Percentiles rank a stretch among this genome's conserved stretches.
Evolutionary conservation across 2,113 vertebrate genomes (phyloP).

Genomic region (Thomomys bottae): DNA sequence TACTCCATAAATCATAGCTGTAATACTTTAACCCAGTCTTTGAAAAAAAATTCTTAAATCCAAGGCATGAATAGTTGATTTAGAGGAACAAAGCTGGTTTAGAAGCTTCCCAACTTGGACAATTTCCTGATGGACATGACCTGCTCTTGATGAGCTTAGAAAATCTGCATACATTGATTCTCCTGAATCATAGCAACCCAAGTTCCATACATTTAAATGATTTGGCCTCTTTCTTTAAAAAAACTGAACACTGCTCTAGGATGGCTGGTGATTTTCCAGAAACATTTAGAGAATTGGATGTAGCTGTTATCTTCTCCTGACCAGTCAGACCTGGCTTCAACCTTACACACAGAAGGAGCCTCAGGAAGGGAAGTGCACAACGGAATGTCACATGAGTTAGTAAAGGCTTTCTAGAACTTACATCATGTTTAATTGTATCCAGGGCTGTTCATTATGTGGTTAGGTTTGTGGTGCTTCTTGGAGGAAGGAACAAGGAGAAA

Average conservation of each 20-base stretch:
- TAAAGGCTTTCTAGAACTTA: constrained; percentile 50
- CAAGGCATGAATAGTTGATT: neutral
- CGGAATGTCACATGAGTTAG: constrained; percentile 51
- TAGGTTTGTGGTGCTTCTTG: constrained; percentile 52
- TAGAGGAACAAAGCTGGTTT: neutral
- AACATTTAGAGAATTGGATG: neutral
- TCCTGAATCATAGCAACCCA: constrained; percentile 2
- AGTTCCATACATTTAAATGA: constrained; percentile 18
- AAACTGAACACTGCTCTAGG: neutral
- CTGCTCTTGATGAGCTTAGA: neutral
- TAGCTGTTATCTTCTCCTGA: constrained; percentile 32
- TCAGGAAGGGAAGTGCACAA: neutral
- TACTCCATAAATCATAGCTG: neutral
- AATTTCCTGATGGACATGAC: neutral
- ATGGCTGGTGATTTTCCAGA: constrained; percentile 29
- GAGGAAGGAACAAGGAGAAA: constrained; percentile 57
- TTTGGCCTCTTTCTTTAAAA: constrained; percentile 45
- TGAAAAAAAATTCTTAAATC: neutral
- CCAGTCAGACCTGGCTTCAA: neutral
- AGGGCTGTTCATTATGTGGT: constrained; percentile 73
- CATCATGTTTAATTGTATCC: constrained; percentile 70
- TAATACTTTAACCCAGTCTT: neutral
- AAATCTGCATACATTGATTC: neutral
- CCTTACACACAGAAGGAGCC: neutral
- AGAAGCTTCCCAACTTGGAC: neutral